phyloP scores from a whole-genome alignment of 2,888 invertebrate genomes.

The Noctua janthe region DNA sequence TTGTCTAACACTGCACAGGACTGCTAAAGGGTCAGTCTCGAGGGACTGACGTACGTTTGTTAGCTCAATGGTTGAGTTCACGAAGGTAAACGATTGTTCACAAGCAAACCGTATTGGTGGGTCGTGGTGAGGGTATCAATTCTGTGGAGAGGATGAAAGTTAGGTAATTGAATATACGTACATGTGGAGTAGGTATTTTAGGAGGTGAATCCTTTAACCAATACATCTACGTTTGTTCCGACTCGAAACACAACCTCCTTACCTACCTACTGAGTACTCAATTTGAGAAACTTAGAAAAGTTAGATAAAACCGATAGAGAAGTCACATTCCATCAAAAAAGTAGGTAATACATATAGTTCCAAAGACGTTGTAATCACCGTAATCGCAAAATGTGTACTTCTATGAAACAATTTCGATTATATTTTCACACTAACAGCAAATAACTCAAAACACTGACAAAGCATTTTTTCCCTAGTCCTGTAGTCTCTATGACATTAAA shows the following conservation, averaged over 20 bases:
- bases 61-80: conserved; percentile 24
- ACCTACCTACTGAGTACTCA: background rate
- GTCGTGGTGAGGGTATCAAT: conserved; percentile 5
- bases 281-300: background rate
- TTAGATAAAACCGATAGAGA: background rate
- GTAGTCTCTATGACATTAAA: too few relatives aligned
- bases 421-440: too few relatives aligned
- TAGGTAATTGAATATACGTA: background rate
- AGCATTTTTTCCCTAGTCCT: too few relatives aligned
- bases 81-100: conserved; percentile 23
- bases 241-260: background rate
- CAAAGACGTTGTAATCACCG: too few relatives aligned
- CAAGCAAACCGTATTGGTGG: conserved; percentile 4
- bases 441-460: too few relatives aligned
- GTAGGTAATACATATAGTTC: background rate
- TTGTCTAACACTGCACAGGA: conserved; percentile 13
- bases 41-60: conserved; percentile 17
- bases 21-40: conserved; percentile 30
- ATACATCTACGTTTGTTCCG: background rate
- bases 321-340: background rate
- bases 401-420: too few relatives aligned
- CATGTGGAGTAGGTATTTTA: background rate
- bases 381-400: too few relatives aligned
- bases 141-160: background rate
- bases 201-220: background rate